These are phyloP conservation scores for Thamnaconus septentrionalis DNA, from an alignment of 2,113 vertebrate species.

Conservation along the genomic window DNA sequence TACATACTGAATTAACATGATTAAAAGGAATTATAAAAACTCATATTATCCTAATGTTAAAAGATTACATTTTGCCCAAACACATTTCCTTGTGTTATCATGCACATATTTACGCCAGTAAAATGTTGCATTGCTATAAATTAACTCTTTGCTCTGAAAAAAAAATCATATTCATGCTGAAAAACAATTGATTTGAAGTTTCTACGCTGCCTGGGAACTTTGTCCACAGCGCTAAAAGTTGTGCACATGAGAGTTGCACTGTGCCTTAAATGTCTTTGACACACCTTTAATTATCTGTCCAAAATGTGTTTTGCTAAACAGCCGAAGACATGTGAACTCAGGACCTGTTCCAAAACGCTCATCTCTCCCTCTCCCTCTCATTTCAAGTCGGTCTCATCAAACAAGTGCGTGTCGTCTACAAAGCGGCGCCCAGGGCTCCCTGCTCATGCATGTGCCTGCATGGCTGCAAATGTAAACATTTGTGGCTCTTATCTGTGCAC, in stretches of 20 bases:
- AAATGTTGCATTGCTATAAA: too few relatives aligned
- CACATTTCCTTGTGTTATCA: too few relatives aligned
- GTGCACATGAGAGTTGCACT: not conserved
- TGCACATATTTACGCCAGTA: too few relatives aligned
- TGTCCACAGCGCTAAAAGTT: too few relatives aligned
- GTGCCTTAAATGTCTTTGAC: not conserved
- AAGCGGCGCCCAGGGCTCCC: constrained; percentile 25
- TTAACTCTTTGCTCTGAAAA: too few relatives aligned
- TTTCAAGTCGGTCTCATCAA: constrained; percentile 11
- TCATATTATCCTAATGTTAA: too few relatives aligned
- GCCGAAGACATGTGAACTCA: constrained; percentile 24
- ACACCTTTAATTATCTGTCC: not conserved
- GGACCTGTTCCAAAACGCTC: constrained; percentile 44
- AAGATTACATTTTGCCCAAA: too few relatives aligned
- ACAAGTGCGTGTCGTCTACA: constrained; percentile 17
- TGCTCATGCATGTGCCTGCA: not conserved
- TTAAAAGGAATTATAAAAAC: too few relatives aligned
- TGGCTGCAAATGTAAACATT: constrained; percentile 37
- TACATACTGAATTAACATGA: too few relatives aligned
- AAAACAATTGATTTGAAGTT: too few relatives aligned
- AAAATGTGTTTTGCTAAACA: constrained; percentile 37
- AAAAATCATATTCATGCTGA: too few relatives aligned
- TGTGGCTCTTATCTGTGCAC: constrained; percentile 26
- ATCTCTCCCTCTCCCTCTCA: not conserved
- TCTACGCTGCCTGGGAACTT: too few relatives aligned